Conservation (phyloP, 2,888 invertebrate genomes). For the Xestia sexstrigata region DNA sequence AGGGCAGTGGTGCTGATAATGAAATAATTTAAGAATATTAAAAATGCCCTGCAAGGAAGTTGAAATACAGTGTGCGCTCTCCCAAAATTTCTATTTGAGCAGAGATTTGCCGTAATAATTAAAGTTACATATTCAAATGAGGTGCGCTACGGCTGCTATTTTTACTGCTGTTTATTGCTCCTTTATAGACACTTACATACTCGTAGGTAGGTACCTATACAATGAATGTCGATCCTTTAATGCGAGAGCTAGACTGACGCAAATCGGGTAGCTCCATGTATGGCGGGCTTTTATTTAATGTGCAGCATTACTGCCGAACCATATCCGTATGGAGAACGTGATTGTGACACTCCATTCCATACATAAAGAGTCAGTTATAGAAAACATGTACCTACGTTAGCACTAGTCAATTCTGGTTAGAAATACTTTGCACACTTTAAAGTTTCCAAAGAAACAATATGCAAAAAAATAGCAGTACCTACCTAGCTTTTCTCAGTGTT, state of each 20-base stretch:
- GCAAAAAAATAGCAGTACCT: not conserved
- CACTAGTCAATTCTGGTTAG: not conserved
- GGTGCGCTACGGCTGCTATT: not conserved
- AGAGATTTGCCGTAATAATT: not conserved
- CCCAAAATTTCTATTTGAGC: not conserved
- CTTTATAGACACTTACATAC: not conserved
- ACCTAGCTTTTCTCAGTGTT: not conserved
- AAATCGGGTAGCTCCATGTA: constrained; percentile 38
- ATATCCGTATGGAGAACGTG: constrained; percentile 45
- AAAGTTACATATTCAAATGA: not conserved
- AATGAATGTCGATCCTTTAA: constrained; percentile 45
- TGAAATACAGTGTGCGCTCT: not conserved
- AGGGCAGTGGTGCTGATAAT: not conserved
- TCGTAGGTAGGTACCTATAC: constrained; percentile 10
- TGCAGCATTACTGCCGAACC: constrained; percentile 41
- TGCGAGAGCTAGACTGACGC: constrained; percentile 44
- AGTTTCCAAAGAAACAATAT: not conserved
- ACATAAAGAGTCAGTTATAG: not conserved
- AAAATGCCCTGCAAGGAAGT: not conserved
- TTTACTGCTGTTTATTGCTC: constrained; percentile 4
- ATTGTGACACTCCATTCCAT: constrained; percentile 26
- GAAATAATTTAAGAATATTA: not conserved
- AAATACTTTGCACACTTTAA: not conserved
- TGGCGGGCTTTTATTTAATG: constrained; percentile 41
- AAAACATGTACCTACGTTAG: not conserved